Evolutionary conservation across 2,113 vertebrate species (phyloP).

Genomic region (Guaruba guarouba): DNA sequence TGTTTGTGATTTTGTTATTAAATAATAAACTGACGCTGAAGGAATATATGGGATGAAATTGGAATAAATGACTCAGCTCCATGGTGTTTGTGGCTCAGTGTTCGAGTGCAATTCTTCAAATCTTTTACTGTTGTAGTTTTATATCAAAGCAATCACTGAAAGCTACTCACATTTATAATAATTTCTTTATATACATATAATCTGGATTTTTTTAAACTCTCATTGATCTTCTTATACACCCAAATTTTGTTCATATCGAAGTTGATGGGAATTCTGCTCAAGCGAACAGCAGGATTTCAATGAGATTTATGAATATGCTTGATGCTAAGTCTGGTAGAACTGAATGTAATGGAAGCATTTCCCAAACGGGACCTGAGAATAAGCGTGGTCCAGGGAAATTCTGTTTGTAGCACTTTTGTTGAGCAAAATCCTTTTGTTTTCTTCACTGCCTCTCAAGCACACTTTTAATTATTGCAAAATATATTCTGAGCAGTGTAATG

Average conservation of each 20-base stretch:
- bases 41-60: background rate
- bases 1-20: slow-evolving; percentile 23
- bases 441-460: background rate
- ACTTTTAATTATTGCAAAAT: slow-evolving; percentile 20
- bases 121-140: background rate
- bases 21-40: slow-evolving; percentile 6
- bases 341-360: background rate
- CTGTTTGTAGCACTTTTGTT: background rate
- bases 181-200: background rate
- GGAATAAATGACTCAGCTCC: background rate
- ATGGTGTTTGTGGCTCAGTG: background rate
- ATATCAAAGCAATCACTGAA: background rate
- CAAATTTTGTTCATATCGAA: background rate
- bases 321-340: background rate
- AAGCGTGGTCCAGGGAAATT: background rate
- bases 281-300: background rate
- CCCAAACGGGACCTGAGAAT: background rate
- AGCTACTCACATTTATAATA: background rate
- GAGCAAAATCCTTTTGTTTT: slow-evolving; percentile 1
- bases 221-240: background rate
- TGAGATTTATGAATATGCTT: background rate
- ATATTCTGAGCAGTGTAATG: slow-evolving; percentile 3
- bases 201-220: background rate
- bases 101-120: background rate
- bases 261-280: background rate